Percentiles rank a stretch among this genome's conserved stretches.
phyloP scores from a whole-genome alignment of 2,113 vertebrate species.

The Melanocharis versteri region DNA sequence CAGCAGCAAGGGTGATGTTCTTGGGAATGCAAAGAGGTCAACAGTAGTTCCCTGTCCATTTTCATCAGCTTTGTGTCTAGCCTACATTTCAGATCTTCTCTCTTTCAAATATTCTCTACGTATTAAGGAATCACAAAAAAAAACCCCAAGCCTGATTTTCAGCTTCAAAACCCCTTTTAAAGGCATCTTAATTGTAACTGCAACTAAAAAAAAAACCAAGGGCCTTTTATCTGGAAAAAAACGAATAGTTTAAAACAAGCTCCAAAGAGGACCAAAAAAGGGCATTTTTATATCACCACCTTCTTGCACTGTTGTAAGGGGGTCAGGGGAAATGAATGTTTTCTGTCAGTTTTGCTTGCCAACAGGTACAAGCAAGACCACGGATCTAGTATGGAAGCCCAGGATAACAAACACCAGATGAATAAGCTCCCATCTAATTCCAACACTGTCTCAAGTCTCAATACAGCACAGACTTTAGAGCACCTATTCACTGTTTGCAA shows the following conservation, averaged over 20 bases:
- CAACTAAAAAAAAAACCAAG: neutral
- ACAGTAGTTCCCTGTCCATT: neutral
- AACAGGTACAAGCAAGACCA: neutral
- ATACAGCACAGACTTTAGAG: neutral
- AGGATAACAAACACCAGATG: neutral
- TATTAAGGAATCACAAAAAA: neutral
- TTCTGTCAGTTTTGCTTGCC: neutral
- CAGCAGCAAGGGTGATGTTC: neutral
- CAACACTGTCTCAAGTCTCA: neutral
- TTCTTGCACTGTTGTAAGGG: neutral
- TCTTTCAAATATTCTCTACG: neutral
- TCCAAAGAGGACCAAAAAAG: neutral
- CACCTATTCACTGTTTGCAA: neutral
- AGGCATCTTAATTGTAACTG: neutral
- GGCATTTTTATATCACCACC: neutral
- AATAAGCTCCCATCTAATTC: neutral
- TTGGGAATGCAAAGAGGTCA: neutral
- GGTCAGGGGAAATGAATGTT: fast-evolving
- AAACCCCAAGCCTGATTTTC: neutral
- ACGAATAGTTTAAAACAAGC: neutral
- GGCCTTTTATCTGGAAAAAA: neutral
- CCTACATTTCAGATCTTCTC: neutral
- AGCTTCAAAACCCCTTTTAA: neutral
- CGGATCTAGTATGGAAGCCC: neutral
- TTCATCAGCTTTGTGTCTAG: neutral